These are phyloP conservation scores for Bos javanicus DNA, from an alignment of 2,113 vertebrate species.

Conservation along the genomic window DNA sequence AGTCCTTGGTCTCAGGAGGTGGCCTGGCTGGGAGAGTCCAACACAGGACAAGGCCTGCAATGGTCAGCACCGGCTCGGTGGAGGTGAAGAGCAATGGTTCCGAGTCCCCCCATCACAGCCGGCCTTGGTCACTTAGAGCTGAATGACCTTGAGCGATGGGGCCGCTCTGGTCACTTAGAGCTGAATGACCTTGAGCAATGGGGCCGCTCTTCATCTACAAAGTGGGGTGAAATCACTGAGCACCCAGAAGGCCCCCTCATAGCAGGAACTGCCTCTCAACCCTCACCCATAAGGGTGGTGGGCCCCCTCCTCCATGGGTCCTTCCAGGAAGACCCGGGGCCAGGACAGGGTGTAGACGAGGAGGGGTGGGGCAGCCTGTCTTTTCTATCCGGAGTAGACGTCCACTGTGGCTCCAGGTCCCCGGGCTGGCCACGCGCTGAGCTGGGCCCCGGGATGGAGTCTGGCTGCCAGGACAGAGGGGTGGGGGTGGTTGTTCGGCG, in stretches of 20 bases:
- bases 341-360: accelerated
- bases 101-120: neutral
- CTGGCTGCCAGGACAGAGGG: neutral
- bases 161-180: neutral
- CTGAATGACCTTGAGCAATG: neutral
- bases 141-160: neutral
- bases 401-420: neutral
- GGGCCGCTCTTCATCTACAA: neutral
- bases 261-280: neutral
- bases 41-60: neutral
- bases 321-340: neutral
- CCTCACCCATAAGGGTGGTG: accelerated
- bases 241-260: neutral
- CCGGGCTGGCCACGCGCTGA: accelerated
- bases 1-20: neutral
- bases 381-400: neutral
- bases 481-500: too few species aligned
- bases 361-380: neutral
- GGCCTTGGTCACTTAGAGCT: neutral
- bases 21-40: neutral
- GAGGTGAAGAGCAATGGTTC: too few species aligned
- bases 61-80: accelerated
- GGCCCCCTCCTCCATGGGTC: too few species aligned
- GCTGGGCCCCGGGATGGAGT: neutral
- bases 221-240: neutral